Conservation (phyloP, 2,888 invertebrate genomes). For the Microdon myrmicae region DNA sequence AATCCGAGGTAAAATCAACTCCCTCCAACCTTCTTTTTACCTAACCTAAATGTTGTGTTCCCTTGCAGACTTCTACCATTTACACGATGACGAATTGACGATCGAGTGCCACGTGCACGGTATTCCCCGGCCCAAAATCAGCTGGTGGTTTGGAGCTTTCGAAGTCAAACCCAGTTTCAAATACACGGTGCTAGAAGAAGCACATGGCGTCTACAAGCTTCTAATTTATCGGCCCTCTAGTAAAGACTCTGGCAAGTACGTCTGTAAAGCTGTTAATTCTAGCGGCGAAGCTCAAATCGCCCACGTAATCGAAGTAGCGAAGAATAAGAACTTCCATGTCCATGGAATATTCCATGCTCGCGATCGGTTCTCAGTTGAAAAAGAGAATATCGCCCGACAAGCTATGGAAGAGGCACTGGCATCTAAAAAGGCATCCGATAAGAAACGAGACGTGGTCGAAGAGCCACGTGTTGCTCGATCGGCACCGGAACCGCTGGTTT, state of each 20-base stretch:
- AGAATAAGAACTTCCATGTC: slow-evolving; percentile 68
- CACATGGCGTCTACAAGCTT: slow-evolving; percentile 69
- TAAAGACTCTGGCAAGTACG: slow-evolving; percentile 75
- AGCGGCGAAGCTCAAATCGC: slow-evolving; percentile 70
- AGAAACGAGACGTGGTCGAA: slow-evolving; percentile 57
- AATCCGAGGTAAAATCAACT: slow-evolving; percentile 68
- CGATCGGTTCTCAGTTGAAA: slow-evolving; percentile 60
- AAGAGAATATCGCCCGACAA: slow-evolving; percentile 60
- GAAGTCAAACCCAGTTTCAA: slow-evolving; percentile 63
- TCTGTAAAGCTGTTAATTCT: slow-evolving; percentile 76
- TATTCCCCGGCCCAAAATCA: slow-evolving; percentile 63
- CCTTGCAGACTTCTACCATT: slow-evolving; percentile 65
- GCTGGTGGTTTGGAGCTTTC: slow-evolving; percentile 64
- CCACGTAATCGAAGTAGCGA: slow-evolving; percentile 69
- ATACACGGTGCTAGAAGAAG: slow-evolving; percentile 64
- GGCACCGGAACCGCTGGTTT: slow-evolving; percentile 59
- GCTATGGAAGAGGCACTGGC: slow-evolving; percentile 65
- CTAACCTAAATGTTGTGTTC: not conserved
- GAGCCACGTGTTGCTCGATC: slow-evolving; percentile 55
- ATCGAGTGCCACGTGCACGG: slow-evolving; percentile 69
- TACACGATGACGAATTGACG: slow-evolving; percentile 71
- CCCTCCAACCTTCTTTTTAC: slow-evolving; percentile 61
- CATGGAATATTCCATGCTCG: slow-evolving; percentile 66
- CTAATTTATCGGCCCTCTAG: slow-evolving; percentile 70
- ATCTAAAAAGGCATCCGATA: slow-evolving; percentile 65